These are phyloP conservation scores for Pecten maximus DNA, from an alignment of 2,888 invertebrate genomes.

Conservation along the genomic window DNA sequence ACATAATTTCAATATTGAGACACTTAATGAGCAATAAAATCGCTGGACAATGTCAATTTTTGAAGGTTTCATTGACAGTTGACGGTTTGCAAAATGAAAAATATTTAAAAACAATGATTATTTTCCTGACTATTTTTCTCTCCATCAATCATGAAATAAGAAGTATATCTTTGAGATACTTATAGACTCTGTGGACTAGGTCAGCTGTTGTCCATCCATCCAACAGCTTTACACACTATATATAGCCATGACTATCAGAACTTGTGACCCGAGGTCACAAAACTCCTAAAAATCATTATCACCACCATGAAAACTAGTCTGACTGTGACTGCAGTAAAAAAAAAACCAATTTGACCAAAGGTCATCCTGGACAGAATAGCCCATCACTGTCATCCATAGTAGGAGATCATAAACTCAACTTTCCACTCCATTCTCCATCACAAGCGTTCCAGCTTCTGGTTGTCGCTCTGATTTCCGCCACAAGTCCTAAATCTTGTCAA, in stretches of 20 bases:
- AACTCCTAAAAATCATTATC: slow-evolving; percentile 17
- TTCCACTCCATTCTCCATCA: slow-evolving; percentile 30
- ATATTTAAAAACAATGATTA: too few relatives aligned
- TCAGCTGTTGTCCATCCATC: not conserved
- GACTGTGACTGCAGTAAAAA: not conserved
- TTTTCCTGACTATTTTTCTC: too few relatives aligned
- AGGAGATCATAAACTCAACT: not conserved
- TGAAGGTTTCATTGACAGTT: too few relatives aligned
- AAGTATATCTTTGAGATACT: too few relatives aligned
- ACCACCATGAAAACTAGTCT: not conserved
- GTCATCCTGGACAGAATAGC: not conserved
- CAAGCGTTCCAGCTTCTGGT: slow-evolving; percentile 6
- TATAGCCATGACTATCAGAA: not conserved
- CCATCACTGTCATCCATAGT: not conserved
- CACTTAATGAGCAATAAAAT: too few relatives aligned
- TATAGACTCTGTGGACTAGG: not conserved
- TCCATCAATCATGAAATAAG: too few relatives aligned
- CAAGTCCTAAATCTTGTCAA: slow-evolving; percentile 24
- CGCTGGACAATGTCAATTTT: too few relatives aligned
- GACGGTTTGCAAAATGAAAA: too few relatives aligned
- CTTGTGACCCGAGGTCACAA: not conserved
- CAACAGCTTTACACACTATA: not conserved
- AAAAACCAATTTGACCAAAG: slow-evolving; percentile 10
- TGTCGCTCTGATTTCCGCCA: slow-evolving; percentile 25
- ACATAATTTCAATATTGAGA: too few relatives aligned